A percentile compares a stretch with the other conserved stretches of the same genome.
Conservation (phyloP, 64 coral and sea anemone species). For the Catalaphyllia jardinei region DNA sequence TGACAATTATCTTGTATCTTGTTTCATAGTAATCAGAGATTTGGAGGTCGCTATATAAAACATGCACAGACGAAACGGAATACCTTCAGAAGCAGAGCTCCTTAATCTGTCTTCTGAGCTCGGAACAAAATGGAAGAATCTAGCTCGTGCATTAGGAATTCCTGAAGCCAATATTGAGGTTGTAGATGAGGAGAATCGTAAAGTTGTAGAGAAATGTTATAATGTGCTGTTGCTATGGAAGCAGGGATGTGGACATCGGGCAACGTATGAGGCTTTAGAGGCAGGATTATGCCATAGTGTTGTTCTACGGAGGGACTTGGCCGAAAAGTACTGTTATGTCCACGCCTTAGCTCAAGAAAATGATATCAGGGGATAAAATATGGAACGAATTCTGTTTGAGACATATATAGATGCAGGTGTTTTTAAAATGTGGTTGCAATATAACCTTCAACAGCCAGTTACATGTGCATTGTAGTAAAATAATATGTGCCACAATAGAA, state of each 20-base stretch:
- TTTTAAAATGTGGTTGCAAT: no score
- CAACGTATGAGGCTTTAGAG: slow-evolving; percentile 1
- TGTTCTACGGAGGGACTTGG: slow-evolving; percentile 37
- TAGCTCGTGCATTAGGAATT: slow-evolving; percentile 27
- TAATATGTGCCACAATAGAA: no score
- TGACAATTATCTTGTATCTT: not conserved
- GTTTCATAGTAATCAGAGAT: not conserved
- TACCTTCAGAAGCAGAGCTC: slow-evolving; percentile 5
- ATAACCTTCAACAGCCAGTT: no score
- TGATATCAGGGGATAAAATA: not conserved
- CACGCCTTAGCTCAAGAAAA: slow-evolving; percentile 3
- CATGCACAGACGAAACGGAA: not conserved
- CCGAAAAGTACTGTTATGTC: slow-evolving; percentile 29
- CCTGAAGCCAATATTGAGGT: slow-evolving; percentile 29
- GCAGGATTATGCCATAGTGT: slow-evolving; percentile 32
- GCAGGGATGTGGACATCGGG: not conserved
- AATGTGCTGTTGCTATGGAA: slow-evolving; percentile 27
- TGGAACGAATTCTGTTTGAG: no score
- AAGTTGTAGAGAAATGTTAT: slow-evolving; percentile 39
- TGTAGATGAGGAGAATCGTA: slow-evolving; percentile 19
- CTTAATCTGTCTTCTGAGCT: slow-evolving; percentile 24
- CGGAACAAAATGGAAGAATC: slow-evolving; percentile 40
- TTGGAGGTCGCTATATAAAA: not conserved
- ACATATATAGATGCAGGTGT: no score
- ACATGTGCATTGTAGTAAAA: no score